Evolutionary conservation across 2,888 invertebrate genomes (phyloP).

Genomic region (Nycteola revayana): DNA sequence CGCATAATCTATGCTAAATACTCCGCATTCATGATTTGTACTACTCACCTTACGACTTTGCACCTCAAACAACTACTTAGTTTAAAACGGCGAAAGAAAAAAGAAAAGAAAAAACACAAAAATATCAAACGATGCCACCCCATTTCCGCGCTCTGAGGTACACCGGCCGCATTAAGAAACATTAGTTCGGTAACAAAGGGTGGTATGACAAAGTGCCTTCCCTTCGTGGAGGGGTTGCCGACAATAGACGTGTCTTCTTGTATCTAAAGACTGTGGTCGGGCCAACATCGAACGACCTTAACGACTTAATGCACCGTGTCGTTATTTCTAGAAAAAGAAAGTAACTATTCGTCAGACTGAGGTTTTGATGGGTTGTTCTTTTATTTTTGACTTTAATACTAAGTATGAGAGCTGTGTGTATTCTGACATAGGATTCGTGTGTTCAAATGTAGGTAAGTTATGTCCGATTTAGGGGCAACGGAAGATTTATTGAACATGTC

Average conservation of each 20-base stretch:
- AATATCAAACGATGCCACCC: conserved; percentile 47
- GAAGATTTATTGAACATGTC: too few relatives aligned
- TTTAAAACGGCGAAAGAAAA: conserved; percentile 18
- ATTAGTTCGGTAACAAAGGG: conserved; percentile 68
- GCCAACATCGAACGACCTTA: conserved; percentile 48
- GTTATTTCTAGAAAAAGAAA: conserved; percentile 42
- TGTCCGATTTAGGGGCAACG: too few relatives aligned
- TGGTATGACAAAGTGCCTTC: conserved; percentile 66
- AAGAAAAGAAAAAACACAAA: conserved; percentile 32
- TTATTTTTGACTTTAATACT: too few relatives aligned
- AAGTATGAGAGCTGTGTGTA: too few relatives aligned
- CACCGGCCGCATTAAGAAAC: conserved; percentile 58
- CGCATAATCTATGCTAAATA: conserved; percentile 9
- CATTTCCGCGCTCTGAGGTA: conserved; percentile 54
- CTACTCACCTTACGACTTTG: conserved; percentile 11
- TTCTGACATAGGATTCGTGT: too few relatives aligned
- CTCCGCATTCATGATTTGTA: conserved; percentile 18
- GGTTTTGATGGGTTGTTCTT: too few relatives aligned
- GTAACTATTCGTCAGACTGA: conserved; percentile 8
- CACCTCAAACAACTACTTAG: conserved; percentile 7
- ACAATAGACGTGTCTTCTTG: conserved; percentile 54
- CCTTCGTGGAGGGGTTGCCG: conserved; percentile 38
- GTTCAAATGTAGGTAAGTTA: too few relatives aligned
- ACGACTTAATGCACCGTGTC: conserved; percentile 67
- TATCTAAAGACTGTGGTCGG: conserved; percentile 34